phyloP scores from a whole-genome alignment of 2,888 invertebrate species.

The Yponomeuta cagnagella region DNA sequence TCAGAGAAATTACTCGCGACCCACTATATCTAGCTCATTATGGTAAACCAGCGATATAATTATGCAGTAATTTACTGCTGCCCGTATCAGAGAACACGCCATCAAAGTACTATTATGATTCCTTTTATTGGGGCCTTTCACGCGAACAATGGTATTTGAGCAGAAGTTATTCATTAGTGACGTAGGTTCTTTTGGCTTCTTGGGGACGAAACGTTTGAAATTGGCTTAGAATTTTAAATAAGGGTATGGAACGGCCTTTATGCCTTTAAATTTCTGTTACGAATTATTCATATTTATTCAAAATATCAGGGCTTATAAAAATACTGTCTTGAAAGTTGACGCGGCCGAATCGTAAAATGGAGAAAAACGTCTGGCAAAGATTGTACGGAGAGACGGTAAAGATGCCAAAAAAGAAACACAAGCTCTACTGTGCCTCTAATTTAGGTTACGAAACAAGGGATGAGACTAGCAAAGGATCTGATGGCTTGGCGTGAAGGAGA shows the following conservation, averaged over 20 bases:
- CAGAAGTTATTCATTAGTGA: slow-evolving; percentile 10
- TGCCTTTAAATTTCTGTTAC: no score
- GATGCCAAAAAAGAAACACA: no score
- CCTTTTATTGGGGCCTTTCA: slow-evolving; percentile 64
- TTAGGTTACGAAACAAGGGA: not conserved
- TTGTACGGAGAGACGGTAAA: no score
- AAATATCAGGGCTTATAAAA: no score
- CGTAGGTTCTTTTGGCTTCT: slow-evolving; percentile 1
- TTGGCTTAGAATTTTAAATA: not conserved
- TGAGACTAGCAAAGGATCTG: no score
- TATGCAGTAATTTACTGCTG: slow-evolving; percentile 56
- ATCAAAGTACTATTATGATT: slow-evolving; percentile 52
- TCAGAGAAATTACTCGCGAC: slow-evolving; percentile 1
- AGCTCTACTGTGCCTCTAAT: no score
- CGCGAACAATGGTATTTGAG: slow-evolving; percentile 45
- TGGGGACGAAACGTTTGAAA: not conserved
- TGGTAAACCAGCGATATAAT: slow-evolving; percentile 65
- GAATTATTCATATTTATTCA: no score
- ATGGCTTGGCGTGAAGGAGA: not conserved
- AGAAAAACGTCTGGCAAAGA: no score
- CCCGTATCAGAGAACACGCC: slow-evolving; percentile 64
- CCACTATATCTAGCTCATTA: slow-evolving; percentile 54
- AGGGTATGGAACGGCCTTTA: not conserved
- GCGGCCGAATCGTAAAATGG: no score
- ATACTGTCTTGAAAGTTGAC: no score